Evolutionary conservation across 2,888 invertebrate genomes (phyloP).

Genomic region (Scaptomyza reducta): DNA sequence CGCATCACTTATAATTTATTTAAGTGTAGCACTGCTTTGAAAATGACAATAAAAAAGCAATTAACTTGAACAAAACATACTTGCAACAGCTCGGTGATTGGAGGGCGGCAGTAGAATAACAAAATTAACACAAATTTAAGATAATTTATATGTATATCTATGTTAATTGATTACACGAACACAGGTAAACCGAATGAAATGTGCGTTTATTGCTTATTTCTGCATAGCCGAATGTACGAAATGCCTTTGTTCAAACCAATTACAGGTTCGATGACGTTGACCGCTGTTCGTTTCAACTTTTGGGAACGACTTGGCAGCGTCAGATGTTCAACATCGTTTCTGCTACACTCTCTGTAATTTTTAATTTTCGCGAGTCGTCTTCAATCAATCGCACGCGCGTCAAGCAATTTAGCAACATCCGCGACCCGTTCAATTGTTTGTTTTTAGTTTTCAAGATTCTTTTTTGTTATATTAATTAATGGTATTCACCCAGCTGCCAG

Average conservation of each 20-base stretch:
- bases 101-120: slow-evolving; percentile 20
- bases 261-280: slow-evolving; percentile 65
- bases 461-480: slow-evolving; percentile 58
- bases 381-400: slow-evolving; percentile 50
- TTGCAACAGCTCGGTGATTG: slow-evolving; percentile 46
- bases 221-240: slow-evolving; percentile 27
- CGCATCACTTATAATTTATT: slow-evolving; percentile 9
- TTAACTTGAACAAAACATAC: slow-evolving; percentile 42
- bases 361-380: slow-evolving; percentile 37
- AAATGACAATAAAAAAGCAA: slow-evolving; percentile 16
- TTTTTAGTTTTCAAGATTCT: slow-evolving; percentile 30
- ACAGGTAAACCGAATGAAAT: slow-evolving; percentile 18
- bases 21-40: slow-evolving; percentile 5
- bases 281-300: slow-evolving; percentile 48
- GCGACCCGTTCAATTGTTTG: slow-evolving; percentile 42
- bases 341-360: slow-evolving; percentile 27
- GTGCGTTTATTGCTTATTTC: slow-evolving; percentile 15
- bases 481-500: slow-evolving; percentile 58
- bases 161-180: slow-evolving; percentile 26
- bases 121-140: slow-evolving; percentile 11
- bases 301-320: slow-evolving; percentile 47
- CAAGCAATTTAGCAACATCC: slow-evolving; percentile 36
- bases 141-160: not conserved
- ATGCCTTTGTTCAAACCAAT: slow-evolving; percentile 54
- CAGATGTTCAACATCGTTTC: slow-evolving; percentile 38